phyloP scores from a whole-genome alignment of 1,140 invertebrate genomes.

The Drosophila insularis region DNA sequence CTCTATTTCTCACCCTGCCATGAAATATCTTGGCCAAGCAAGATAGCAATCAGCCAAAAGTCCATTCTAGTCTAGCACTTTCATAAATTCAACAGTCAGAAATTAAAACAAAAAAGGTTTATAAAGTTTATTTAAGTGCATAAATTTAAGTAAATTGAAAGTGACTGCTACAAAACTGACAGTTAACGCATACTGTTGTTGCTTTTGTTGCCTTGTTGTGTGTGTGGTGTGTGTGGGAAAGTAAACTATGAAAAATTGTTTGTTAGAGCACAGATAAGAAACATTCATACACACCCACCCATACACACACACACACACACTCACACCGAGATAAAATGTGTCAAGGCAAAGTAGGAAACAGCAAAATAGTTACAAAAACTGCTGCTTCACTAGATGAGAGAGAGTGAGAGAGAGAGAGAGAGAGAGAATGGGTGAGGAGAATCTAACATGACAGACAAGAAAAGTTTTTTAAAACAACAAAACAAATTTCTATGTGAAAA shows the following conservation, averaged over 20 bases:
- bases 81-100: neutral
- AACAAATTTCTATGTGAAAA: neutral
- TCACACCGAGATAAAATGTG: constrained; percentile 51
- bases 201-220: too few species aligned
- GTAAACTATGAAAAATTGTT: constrained; percentile 11
- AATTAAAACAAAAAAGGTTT: neutral
- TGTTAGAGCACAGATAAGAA: constrained; percentile 11
- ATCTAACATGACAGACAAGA: constrained; percentile 3
- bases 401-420: neutral
- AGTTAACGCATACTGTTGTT: neutral
- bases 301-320: neutral
- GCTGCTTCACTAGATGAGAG: neutral
- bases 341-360: constrained; percentile 58
- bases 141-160: neutral
- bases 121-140: neutral
- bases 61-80: neutral
- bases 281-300: neutral
- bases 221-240: neutral
- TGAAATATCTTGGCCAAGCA: neutral
- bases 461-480: constrained; percentile 10
- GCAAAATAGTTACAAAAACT: constrained; percentile 27
- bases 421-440: neutral
- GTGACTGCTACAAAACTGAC: neutral
- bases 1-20: neutral
- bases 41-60: neutral